These are phyloP conservation scores for Polymixis lichenea DNA, from an alignment of 2,888 invertebrate species.

Conservation along the genomic window DNA sequence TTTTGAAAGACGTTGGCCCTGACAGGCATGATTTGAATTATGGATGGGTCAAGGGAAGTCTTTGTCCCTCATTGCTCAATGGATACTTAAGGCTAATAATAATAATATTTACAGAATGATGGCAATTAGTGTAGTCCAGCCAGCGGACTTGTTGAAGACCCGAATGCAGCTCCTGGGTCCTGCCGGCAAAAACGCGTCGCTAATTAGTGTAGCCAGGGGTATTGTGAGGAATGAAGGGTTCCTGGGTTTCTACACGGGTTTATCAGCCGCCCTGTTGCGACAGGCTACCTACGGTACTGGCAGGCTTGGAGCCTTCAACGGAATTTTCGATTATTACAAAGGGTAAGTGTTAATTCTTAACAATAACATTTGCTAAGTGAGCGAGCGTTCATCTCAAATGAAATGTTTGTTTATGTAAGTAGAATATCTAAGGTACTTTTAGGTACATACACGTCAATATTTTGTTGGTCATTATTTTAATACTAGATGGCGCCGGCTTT, in stretches of 20 bases:
- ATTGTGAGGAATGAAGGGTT: constrained; percentile 96
- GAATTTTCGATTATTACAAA: constrained; percentile 91
- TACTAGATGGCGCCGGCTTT: no score
- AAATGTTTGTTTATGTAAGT: no score
- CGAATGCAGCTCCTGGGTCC: constrained; percentile 89
- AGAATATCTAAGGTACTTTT: no score
- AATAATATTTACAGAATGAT: constrained; percentile 72
- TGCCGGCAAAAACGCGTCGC: constrained; percentile 90
- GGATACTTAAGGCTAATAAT: not conserved
- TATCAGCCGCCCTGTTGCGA: constrained; percentile 97
- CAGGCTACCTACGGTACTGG: constrained; percentile 99
- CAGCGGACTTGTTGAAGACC: constrained; percentile 79
- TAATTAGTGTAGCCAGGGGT: constrained; percentile 92
- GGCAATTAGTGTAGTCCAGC: constrained; percentile 77
- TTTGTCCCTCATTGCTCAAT: not conserved
- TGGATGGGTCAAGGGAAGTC: not conserved
- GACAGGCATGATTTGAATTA: not conserved
- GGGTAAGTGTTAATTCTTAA: constrained; percentile 35
- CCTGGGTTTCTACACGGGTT: constrained; percentile 95
- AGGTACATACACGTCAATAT: no score
- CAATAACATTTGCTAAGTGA: no score
- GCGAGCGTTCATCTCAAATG: no score
- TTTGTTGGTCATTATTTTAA: no score
- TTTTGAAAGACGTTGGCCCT: not conserved
- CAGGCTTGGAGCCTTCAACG: constrained; percentile 97